Conservation (phyloP, 1,140 invertebrate species). For the Danaus melanippus region DNA sequence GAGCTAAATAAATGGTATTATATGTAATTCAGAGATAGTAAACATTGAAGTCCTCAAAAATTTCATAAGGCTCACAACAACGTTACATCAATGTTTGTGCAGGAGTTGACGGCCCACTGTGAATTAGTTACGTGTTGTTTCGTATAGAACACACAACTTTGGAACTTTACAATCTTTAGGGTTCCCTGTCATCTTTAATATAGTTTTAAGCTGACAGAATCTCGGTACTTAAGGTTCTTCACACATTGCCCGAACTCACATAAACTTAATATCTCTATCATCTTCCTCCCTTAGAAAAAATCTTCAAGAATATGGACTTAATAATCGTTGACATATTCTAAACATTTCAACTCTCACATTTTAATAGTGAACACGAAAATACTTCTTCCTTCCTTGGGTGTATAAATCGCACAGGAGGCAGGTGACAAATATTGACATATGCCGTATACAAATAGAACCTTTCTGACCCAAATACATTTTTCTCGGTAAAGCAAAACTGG, state of each 20-base stretch:
- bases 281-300: slow-evolving; percentile 2
- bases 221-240: no score
- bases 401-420: slow-evolving; percentile 26
- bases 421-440: slow-evolving; percentile 48
- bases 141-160: slow-evolving; percentile 22
- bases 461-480: slow-evolving; percentile 50
- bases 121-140: slow-evolving; percentile 31
- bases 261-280: background rate
- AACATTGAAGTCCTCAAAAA: no score
- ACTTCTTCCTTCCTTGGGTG: slow-evolving; percentile 4
- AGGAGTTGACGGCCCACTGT: slow-evolving; percentile 34
- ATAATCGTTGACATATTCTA: no score
- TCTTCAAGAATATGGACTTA: background rate
- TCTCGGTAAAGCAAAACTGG: slow-evolving; percentile 31
- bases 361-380: background rate
- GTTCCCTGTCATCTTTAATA: slow-evolving; percentile 4
- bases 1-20: no score
- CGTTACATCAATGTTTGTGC: slow-evolving; percentile 19
- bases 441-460: slow-evolving; percentile 27
- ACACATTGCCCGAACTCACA: no score
- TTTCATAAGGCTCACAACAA: no score
- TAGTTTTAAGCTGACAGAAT: background rate
- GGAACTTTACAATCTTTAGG: slow-evolving; percentile 17
- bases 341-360: no score
- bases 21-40: no score